Evolutionary conservation across 2,797 vertebrate genomes (phyloP).

Genomic region (Centropyge bicolor): DNA sequence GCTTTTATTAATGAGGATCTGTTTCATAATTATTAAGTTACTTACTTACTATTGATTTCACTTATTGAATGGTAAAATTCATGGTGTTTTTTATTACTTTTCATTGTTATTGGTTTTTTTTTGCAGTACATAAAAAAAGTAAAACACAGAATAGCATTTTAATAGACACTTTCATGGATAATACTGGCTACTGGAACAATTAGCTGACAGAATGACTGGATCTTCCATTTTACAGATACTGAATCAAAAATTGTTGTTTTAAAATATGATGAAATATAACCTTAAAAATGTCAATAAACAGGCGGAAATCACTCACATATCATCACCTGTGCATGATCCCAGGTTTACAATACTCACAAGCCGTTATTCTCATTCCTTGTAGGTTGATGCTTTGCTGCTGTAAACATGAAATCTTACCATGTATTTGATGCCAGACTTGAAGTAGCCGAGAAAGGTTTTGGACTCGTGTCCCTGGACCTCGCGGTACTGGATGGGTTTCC

Average conservation of each 20-base stretch:
- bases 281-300: not conserved
- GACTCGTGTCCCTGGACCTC: conserved; percentile 96
- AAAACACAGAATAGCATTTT: no score
- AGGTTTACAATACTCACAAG: not conserved
- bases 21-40: no score
- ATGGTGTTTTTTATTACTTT: no score
- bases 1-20: no score
- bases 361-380: not conserved
- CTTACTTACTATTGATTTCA: no score
- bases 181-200: not conserved
- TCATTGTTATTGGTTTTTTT: no score
- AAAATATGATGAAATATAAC: not conserved
- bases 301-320: not conserved
- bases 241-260: not conserved
- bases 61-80: no score
- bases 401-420: conserved; percentile 85
- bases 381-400: not conserved
- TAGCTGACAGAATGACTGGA: not conserved
- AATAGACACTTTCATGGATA: no score
- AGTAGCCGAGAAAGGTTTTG: conserved; percentile 93
- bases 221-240: not conserved
- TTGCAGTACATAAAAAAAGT: no score
- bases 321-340: not conserved
- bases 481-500: conserved; percentile 94
- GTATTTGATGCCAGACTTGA: conserved; percentile 97